Evolutionary conservation across 2,113 vertebrate genomes (phyloP), one percentile per base, ranked within the genome.

Genomic region (Sterna hirundo): DNA sequence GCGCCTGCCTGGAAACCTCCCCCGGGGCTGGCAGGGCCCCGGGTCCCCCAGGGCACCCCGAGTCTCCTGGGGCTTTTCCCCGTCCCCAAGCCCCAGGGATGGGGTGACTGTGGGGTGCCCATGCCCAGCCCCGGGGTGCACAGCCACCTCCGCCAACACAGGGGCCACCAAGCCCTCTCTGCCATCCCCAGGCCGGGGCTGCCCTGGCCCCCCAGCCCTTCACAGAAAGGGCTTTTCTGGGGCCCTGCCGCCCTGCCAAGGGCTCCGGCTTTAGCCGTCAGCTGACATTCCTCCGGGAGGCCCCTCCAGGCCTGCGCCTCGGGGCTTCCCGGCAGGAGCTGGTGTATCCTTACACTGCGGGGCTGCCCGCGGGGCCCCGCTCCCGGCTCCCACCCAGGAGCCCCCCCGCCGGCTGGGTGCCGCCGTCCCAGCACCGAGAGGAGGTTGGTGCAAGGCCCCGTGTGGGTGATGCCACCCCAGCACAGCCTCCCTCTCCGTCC

Each of bases 201-300:
- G 61, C 36, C 36, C 72, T 26, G 30, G 23, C 3, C 54, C 46
- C 46, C 20, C 4, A 0, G 11, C 23, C 71, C 55, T 19, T 8
- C 3, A 3, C 57, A n/a, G 51, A 46, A 72, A 88, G 42, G 69
- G 64, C 16, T 57, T 88, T 92, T 47, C 51, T 79, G 68, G 62
- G 55, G 58, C 68, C 27, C 86, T 6, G 34, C 81, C 5, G 20
- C 75, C 65, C 42, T 91, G 89, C 93, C 86, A 94, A 90, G 77
- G 81, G 86, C 78, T 94, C 77, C 2, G 26, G 96, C 61, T 96
- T 95, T 78, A 93, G 66, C 87, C 70, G 20, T 93, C 95, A 94
- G 95, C 96, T 97, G 97, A 90, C 96, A 96, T 95, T 96, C 97
- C 95, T 94, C 22, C 46, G 60, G 88, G 96, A 97, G 96, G 93